Percentiles rank a stretch among this genome's conserved stretches.
phyloP scores from a whole-genome alignment of 2,113 vertebrate species.

The Monarcha castaneiventris region DNA sequence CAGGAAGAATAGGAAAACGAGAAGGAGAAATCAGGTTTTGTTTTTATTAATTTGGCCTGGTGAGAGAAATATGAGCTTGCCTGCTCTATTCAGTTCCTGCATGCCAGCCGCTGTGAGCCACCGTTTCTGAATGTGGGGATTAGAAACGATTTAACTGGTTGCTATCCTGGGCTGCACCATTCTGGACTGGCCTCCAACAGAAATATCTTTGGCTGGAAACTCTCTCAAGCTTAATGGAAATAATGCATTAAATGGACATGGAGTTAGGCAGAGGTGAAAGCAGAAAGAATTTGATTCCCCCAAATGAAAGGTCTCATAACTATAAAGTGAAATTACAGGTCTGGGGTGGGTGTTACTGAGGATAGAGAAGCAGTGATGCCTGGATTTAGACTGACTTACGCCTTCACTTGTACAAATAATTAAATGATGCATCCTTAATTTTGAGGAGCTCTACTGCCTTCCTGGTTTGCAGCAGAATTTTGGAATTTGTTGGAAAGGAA shows the following conservation, averaged over 20 bases:
- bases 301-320: background rate
- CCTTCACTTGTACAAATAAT: background rate
- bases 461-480: background rate
- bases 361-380: background rate
- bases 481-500: background rate
- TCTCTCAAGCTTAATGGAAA: background rate
- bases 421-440: background rate
- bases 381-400: background rate
- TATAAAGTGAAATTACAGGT: background rate
- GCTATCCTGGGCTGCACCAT: background rate
- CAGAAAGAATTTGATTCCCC: background rate
- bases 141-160: constrained; percentile 38
- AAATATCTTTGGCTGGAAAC: background rate
- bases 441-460: background rate
- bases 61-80: constrained; percentile 63
- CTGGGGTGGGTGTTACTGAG: background rate
- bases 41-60: constrained; percentile 76
- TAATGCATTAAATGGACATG: background rate
- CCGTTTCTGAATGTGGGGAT: constrained; percentile 53
- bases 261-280: constrained; percentile 9
- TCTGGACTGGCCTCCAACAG: background rate
- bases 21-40: constrained; percentile 68
- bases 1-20: constrained; percentile 59
- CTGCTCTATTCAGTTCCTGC: constrained; percentile 6
- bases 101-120: background rate